These are phyloP conservation scores for Coboldia fuscipes DNA, from an alignment of 1,140 invertebrate genomes.

Conservation along the genomic window DNA sequence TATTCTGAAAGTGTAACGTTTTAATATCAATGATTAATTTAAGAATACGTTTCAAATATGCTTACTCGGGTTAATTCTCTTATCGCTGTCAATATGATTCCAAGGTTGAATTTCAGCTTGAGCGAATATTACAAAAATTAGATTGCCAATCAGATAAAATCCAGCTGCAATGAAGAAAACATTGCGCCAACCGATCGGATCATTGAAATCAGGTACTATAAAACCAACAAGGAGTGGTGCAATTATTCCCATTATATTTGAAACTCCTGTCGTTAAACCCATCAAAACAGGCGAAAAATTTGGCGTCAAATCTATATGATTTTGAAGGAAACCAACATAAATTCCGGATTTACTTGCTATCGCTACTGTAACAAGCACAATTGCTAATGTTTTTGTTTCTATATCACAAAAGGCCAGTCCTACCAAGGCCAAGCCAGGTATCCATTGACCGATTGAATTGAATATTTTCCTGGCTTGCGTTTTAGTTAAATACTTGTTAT, in stretches of 20 bases:
- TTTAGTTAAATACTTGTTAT: background rate
- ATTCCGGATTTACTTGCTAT: conserved; percentile 57
- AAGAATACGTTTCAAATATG: background rate
- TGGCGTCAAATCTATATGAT: conserved; percentile 53
- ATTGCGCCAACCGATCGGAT: conserved; percentile 26
- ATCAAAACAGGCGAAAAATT: conserved; percentile 50
- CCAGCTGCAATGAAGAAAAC: conserved; percentile 40
- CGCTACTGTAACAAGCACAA: conserved; percentile 37
- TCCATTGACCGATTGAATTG: background rate
- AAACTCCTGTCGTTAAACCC: conserved; percentile 48
- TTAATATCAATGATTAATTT: background rate
- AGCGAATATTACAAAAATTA: conserved; percentile 42
- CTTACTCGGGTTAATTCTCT: background rate
- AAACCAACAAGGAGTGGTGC: conserved; percentile 39
- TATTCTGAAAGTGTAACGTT: too few relatives aligned
- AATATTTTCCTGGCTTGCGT: background rate
- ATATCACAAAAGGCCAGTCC: background rate
- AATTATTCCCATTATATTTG: conserved; percentile 46
- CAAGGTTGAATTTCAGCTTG: conserved; percentile 37
- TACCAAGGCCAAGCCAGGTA: background rate
- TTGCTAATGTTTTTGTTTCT: conserved; percentile 20
- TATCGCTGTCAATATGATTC: conserved; percentile 21
- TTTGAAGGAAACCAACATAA: conserved; percentile 43
- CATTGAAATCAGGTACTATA: conserved; percentile 22
- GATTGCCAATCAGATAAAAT: conserved; percentile 33